Evolutionary conservation across 2,888 invertebrate genomes (phyloP).

Genomic region (Perdita meconis): DNA sequence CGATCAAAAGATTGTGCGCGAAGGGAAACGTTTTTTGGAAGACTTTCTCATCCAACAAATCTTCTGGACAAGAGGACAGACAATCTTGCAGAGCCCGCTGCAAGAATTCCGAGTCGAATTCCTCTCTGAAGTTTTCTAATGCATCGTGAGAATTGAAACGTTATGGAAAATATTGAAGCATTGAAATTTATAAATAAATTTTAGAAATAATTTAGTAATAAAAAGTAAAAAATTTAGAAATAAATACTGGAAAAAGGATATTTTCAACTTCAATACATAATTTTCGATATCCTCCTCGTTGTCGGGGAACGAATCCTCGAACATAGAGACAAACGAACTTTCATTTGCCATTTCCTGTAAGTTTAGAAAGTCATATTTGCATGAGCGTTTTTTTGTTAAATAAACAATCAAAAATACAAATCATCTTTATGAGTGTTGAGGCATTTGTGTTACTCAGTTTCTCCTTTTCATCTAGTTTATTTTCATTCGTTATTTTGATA

Average conservation of each 20-base stretch:
- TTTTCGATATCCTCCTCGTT: conserved; percentile 46
- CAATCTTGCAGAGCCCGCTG: conserved; percentile 35
- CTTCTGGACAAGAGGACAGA: conserved; percentile 34
- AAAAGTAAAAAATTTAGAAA: no score
- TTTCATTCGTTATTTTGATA: no score
- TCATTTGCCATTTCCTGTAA: conserved; percentile 51
- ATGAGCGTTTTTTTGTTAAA: neutral
- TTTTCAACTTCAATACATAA: conserved; percentile 67
- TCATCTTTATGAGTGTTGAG: no score
- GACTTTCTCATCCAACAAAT: conserved; percentile 65
- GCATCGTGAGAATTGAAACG: conserved; percentile 44
- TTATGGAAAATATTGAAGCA: conserved; percentile 51
- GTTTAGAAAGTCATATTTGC: neutral
- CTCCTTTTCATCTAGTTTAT: no score
- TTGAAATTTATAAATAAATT: neutral
- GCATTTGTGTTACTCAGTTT: no score
- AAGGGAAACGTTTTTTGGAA: conserved; percentile 60
- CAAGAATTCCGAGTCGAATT: conserved; percentile 21
- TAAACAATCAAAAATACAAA: neutral
- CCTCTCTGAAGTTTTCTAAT: conserved; percentile 43
- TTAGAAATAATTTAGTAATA: no score
- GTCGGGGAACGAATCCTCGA: conserved; percentile 46
- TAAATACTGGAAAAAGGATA: conserved; percentile 74
- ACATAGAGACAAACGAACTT: conserved; percentile 12
- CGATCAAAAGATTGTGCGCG: conserved; percentile 49